Evolutionary conservation across 2,888 invertebrate genomes (phyloP), one percentile per base, ranked within the genome.

Genomic region (Lamellibrachia columna): DNA sequence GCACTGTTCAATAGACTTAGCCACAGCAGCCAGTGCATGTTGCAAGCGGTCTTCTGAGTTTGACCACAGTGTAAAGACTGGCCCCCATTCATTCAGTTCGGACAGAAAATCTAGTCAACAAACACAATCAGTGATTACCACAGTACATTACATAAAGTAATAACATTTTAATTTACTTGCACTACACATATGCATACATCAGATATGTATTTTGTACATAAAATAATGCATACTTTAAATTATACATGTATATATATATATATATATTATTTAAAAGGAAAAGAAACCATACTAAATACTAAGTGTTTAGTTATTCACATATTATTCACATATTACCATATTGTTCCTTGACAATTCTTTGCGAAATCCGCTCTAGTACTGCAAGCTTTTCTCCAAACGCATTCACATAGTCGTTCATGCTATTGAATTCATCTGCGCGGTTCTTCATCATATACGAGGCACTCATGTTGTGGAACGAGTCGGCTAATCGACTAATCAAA

Each of bases 331-430:
- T 75, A 92, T 92, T 11, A 94, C 94, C 94, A 90, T 92, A 92
- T 60, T 94, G 93, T 53, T 94, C 94, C 91, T 94, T 94, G 11
- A 93, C 52, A 7, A 94, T 93, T 91, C 94, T 92, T 95, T 97
- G 97, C 92, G 97, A 97, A 94, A 98, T 97, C 95, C 97, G 97
- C 94, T 98, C 98, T 93, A 98, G 97, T 11, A 97, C 97, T 0
- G 96, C 95, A 58, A 98, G 96, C 95, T 98, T 98, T 94, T 98
- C 98, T 9, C 97, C 97, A 93, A 98, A 96, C 40, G 97, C 96
- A 92, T 96, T 97, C 93, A 98, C 97, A 95, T 98, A 98, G 91
- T 97, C 97, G 94, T 97, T 97, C 94, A 97, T 97, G 94, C 97
- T 97, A 93, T 97, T 97, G 95, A 98, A 98, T 95, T 98, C 98